Evolutionary conservation across 2,888 invertebrate genomes (phyloP), one percentile per base, ranked within the genome.

Genomic region (Thalpophila matura): DNA sequence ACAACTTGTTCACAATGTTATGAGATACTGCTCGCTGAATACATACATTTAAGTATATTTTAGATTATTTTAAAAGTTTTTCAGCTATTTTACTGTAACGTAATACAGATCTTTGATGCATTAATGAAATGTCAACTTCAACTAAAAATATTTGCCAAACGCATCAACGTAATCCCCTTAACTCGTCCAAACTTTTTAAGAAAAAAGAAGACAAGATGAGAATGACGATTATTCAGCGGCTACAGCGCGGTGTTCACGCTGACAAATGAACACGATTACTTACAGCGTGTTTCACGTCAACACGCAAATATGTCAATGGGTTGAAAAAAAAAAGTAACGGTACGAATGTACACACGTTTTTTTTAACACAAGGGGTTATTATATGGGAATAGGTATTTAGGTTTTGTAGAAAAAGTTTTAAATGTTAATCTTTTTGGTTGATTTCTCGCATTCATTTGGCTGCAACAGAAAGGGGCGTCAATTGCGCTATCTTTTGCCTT

Each of bases 231-330:
- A 89, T 89, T 85, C 81, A 67, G 74, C 70, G 68, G 61, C 57
- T 59, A 61, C 68, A 63, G 24, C 55, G 40, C 49, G 38, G 22
- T 45, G 56, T 45, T 77, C 40, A 22, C 20, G 86, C 81, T 76
- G 84, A 90, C 82, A 89, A 88, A 91, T 89, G 87, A 84, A 58
- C 29, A 57, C 77, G 73, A 90, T 91, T 86, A 87, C 84, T 90
- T 88, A 81, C 68, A 66, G 61, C 61, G 70, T 70, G 74, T 68
- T 71, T 73, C 74, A 81, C 76, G 83, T 83, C 83, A 76, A 76
- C 68, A 65, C 64, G 80, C 68, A 57, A 61, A 58, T 59, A 45
- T 51, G 74, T 50, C 68, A 56, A 68, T 60, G 56, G 47, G 73
- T 58, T 72, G 46, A 45, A 9, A 42, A 42, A 38, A 50, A 47